A percentile compares a stretch with the other conserved stretches of the same genome.
phyloP scores from a whole-genome alignment of 1,140 invertebrate species.

The Drosophila nigromelanica region DNA sequence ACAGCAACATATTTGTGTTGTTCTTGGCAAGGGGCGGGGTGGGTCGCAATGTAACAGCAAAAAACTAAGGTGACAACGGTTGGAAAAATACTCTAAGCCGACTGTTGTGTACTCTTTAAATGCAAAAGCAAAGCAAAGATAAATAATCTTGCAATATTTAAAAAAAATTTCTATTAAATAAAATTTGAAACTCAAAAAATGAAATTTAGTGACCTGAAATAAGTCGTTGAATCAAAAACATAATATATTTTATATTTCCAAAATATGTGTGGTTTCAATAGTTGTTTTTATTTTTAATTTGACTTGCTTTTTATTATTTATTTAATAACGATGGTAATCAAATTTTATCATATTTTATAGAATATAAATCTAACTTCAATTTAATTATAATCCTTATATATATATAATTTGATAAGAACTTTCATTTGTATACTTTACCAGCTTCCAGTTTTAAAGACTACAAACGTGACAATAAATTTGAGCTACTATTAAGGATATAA shows the following conservation, averaged over 20 bases:
- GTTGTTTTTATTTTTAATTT: no score
- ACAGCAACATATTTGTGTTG: constrained; percentile 63
- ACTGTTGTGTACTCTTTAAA: constrained; percentile 10
- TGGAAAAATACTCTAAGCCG: background rate
- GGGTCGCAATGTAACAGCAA: constrained; percentile 4
- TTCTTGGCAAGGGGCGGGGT: background rate
- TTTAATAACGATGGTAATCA: no score
- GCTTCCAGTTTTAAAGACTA: background rate
- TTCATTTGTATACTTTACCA: background rate
- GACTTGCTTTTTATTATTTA: no score
- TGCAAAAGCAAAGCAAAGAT: background rate
- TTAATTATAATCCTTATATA: no score
- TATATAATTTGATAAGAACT: no score
- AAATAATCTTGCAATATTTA: background rate
- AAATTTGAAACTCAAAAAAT: no score
- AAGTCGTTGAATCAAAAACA: no score
- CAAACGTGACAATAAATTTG: background rate
- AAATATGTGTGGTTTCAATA: no score
- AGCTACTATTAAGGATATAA: background rate
- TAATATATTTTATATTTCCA: no score
- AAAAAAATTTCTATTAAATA: background rate
- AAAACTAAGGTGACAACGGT: constrained; percentile 7
- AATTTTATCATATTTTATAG: no score
- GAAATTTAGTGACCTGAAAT: no score
- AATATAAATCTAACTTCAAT: no score